phyloP scores from a whole-genome alignment of 2,113 vertebrate species.

The Agapornis roseicollis region DNA sequence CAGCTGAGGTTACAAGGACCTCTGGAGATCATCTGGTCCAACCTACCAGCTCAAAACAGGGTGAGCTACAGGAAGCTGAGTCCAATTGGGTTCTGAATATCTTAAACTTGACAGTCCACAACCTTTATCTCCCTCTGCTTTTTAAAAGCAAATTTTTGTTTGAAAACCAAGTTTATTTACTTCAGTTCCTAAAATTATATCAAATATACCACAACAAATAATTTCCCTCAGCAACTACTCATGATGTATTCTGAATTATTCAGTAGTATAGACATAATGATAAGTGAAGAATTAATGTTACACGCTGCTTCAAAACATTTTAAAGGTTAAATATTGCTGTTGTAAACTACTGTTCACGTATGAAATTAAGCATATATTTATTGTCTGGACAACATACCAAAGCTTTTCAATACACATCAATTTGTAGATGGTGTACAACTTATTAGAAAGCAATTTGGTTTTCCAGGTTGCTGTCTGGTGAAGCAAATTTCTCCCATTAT shows the following conservation, averaged over 20 bases:
- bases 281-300: not conserved
- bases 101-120: not conserved
- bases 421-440: not conserved
- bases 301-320: not conserved
- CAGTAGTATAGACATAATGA: not conserved
- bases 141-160: not conserved
- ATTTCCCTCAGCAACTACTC: not conserved
- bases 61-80: not conserved
- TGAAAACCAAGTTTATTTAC: not conserved
- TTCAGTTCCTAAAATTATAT: not conserved
- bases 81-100: not conserved
- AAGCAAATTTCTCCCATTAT: not conserved
- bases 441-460: slow-evolving; percentile 42
- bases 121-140: not conserved
- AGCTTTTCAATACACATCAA: not conserved
- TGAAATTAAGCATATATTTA: slow-evolving; percentile 7
- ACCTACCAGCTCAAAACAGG: not conserved
- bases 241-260: not conserved
- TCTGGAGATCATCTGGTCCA: not conserved
- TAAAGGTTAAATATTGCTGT: not conserved
- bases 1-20: not conserved
- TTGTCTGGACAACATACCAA: not conserved
- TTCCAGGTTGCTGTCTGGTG: slow-evolving; percentile 7
- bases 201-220: not conserved
- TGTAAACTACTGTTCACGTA: not conserved